Conservation (phyloP, 2,113 vertebrate species). For the Hylia prasina region DNA sequence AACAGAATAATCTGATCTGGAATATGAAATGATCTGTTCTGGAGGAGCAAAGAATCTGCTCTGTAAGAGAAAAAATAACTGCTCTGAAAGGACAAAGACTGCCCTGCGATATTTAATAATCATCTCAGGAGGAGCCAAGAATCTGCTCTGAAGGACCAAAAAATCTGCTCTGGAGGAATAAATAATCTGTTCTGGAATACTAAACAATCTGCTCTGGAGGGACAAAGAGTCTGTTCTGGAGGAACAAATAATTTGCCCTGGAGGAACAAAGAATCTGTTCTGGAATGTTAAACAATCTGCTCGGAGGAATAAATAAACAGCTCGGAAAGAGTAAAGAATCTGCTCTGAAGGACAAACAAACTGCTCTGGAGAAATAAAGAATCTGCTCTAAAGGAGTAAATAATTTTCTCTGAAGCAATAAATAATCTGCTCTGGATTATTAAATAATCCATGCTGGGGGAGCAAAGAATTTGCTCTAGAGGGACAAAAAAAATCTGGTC, state of each 20-base stretch:
- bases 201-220: background rate
- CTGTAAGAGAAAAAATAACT: background rate
- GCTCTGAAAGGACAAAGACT: background rate
- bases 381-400: background rate
- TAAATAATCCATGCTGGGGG: fast-evolving
- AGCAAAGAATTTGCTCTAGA: background rate
- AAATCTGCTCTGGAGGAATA: background rate
- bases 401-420: background rate
- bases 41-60: background rate
- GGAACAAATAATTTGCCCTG: background rate
- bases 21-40: background rate
- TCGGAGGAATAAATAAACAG: background rate
- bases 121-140: background rate
- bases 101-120: background rate
- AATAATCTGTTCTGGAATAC: background rate
- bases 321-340: background rate
- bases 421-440: background rate
- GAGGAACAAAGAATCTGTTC: background rate
- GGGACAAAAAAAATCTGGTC: background rate
- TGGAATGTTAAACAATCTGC: background rate
- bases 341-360: background rate
- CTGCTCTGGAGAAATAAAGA: background rate
- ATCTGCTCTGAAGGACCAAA: background rate
- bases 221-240: background rate
- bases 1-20: background rate